phyloP scores from a whole-genome alignment of 2,797 vertebrate genomes.

The Cuniculus paca region DNA sequence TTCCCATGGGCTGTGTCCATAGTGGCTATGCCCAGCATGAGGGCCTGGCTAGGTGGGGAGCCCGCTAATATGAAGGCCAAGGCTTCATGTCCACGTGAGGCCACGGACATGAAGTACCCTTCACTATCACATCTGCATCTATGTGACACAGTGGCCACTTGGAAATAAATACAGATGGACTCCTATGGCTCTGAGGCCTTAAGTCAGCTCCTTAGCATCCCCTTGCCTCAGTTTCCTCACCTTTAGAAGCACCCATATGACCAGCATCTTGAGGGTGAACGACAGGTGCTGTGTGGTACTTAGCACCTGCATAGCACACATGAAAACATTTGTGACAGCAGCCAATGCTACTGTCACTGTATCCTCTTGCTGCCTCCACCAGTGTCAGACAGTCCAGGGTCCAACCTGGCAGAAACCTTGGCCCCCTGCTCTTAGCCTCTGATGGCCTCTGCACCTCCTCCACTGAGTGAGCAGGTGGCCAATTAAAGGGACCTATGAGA shows the following conservation, averaged over 20 bases:
- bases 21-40: neutral
- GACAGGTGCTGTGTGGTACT: fast-evolving
- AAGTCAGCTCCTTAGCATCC: fast-evolving
- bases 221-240: neutral
- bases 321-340: neutral
- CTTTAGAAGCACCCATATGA: fast-evolving
- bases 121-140: fast-evolving
- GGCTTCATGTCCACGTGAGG: neutral
- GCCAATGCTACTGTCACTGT: too few species aligned
- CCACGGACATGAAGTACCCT: neutral
- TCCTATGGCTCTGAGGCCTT: neutral
- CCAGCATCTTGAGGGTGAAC: fast-evolving
- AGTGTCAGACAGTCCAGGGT: fast-evolving
- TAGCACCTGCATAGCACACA: neutral
- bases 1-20: neutral
- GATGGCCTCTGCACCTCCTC: neutral
- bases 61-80: neutral
- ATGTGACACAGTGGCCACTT: fast-evolving
- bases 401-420: too few species aligned
- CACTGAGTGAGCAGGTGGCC: fast-evolving
- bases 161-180: neutral
- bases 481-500: neutral
- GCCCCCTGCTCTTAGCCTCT: fast-evolving
- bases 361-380: fast-evolving
- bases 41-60: neutral